Conservation (phyloP, 1,140 invertebrate species). For the Danaus melanippus region DNA sequence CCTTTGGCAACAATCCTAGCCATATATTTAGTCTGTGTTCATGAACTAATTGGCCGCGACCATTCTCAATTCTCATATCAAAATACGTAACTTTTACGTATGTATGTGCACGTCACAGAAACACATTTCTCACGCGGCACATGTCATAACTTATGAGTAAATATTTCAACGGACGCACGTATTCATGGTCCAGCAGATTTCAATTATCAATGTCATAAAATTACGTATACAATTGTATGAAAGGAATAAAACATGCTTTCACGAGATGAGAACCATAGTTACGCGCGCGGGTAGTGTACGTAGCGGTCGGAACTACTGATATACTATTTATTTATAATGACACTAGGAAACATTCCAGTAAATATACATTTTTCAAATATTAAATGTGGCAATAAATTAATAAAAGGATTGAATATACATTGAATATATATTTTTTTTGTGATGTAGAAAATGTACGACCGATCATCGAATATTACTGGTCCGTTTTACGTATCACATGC, state of each 20-base stretch:
- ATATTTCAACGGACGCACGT: constrained; percentile 8
- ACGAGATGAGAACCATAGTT: constrained; percentile 12
- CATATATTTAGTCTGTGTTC: not conserved
- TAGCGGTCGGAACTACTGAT: not conserved
- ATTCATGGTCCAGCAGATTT: constrained; percentile 20
- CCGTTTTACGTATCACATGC: constrained; percentile 31
- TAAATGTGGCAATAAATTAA: no score
- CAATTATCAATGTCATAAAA: constrained; percentile 24
- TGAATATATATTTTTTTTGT: constrained; percentile 1
- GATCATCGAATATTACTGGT: constrained; percentile 26
- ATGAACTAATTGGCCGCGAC: constrained; percentile 12
- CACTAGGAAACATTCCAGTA: no score
- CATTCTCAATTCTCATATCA: constrained; percentile 8
- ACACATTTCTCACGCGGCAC: constrained; percentile 11
- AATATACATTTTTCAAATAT: no score
- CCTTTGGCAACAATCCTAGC: no score
- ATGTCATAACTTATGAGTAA: constrained; percentile 9
- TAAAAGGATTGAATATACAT: not conserved
- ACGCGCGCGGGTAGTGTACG: constrained; percentile 4
- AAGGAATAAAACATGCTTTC: constrained; percentile 24
- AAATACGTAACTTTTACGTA: constrained; percentile 10
- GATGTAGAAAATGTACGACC: constrained; percentile 11
- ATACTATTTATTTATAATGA: not conserved
- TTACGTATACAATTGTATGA: constrained; percentile 15
- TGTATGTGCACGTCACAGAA: no score